Evolutionary conservation across 2,797 vertebrate species (phyloP), one percentile per base, ranked within the genome.

Genomic region (Premnoplex brunnescens): DNA sequence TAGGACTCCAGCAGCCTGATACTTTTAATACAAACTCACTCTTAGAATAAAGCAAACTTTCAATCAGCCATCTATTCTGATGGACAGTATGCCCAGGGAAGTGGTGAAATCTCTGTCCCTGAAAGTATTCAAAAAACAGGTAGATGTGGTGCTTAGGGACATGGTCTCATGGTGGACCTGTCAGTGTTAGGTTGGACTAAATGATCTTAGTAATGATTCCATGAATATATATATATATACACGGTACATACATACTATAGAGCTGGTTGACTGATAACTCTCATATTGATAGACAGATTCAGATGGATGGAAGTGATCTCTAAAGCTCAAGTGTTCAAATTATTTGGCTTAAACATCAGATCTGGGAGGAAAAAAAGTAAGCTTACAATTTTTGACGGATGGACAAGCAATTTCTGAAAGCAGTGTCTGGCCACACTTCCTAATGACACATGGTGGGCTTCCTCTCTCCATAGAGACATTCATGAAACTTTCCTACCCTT

Each of bases 371-470:
- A 44, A 44, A 7, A 6, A 39, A 74, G 10, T 21, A 28, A 52
- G 12, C 4, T 46, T 11, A 21, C 10, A 3, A 17, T 46, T 81
- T 94, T 39, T 78, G n/a, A 91, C 12, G 18, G 23, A 34, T 22
- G 4, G 24, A 59, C 34, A 75, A 89, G 24, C 5, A 51, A 81
- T 27, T 81, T 90, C 48, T 66, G 36, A 75, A 86, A 64, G 24
- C 9, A 20, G 2, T 2, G 3, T 54, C 34, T 52, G 59, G 24
- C 46, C 37, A 67, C 18, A 36, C 2, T 58, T 78, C 64, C 23
- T 72, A 43, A 68, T 58, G 43, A 59, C n/a, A 12, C 0, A 0
- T 36, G 15, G 7, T 36, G 14, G 41, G 3, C 9, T 46, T 51
- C n/a, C 16, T 62, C 21, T 30, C 36, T 62, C 28, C 30, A 12